Percentiles rank a stretch among this genome's conserved stretches.
Evolutionary conservation across 2,797 vertebrate species (phyloP).

Genomic region (Gephyroberyx darwinii): DNA sequence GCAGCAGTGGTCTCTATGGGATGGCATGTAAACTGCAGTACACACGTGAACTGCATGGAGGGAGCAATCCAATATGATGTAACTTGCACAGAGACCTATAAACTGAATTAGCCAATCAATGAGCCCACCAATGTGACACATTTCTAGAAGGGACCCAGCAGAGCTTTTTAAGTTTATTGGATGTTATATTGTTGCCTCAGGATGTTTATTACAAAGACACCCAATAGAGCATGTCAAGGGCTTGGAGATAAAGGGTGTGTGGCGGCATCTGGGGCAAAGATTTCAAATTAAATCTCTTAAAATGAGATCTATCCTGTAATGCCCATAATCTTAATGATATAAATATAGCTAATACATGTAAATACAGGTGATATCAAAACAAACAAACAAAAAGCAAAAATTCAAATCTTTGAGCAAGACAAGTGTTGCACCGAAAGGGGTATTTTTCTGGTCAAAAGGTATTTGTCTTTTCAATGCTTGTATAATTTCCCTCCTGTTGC

Average conservation of each 20-base stretch:
- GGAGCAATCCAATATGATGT: slow-evolving; percentile 46
- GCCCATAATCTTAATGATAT: neutral
- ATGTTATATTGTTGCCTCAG: slow-evolving; percentile 29
- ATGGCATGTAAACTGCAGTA: slow-evolving; percentile 31
- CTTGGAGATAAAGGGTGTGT: neutral
- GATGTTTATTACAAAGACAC: slow-evolving; percentile 21
- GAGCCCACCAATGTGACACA: slow-evolving; percentile 56
- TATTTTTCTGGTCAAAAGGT: neutral
- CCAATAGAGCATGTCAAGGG: neutral
- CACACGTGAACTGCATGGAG: slow-evolving; percentile 29
- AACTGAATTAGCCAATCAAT: slow-evolving; percentile 58
- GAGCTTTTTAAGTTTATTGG: slow-evolving; percentile 22
- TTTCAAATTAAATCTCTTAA: slow-evolving; percentile 10
- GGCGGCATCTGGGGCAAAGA: neutral
- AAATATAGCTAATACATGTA: too few species aligned
- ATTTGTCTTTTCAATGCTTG: neutral
- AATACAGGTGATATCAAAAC: too few species aligned
- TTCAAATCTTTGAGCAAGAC: too few species aligned
- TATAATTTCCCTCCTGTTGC: neutral
- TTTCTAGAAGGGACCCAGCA: slow-evolving; percentile 10
- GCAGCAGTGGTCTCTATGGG: slow-evolving; percentile 44
- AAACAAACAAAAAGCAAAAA: too few species aligned
- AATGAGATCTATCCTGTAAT: slow-evolving; percentile 2
- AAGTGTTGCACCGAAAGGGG: neutral
- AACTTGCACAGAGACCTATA: slow-evolving; percentile 40